Evolutionary conservation across 2,888 invertebrate genomes (phyloP).

Genomic region (Formica aserva): DNA sequence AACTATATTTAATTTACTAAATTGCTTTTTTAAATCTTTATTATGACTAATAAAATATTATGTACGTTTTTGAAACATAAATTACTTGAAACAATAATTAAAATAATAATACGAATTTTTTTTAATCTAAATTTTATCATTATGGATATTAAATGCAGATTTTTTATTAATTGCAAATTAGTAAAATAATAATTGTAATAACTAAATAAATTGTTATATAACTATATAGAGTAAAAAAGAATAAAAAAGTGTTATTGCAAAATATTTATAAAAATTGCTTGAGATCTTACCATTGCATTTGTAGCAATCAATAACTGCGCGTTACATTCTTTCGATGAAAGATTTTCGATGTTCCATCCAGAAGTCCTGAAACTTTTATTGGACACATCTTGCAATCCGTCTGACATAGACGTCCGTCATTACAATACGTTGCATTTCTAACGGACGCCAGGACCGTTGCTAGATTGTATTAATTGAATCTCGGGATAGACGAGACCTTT

Average conservation of each 20-base stretch:
- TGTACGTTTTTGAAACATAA: background rate
- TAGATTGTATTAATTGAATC: slow-evolving; percentile 44
- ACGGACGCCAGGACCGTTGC: background rate
- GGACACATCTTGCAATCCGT: slow-evolving; percentile 31
- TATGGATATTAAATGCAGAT: background rate
- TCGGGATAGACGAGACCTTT: slow-evolving; percentile 8
- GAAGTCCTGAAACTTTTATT: slow-evolving; percentile 44
- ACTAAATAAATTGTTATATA: background rate
- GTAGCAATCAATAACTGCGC: slow-evolving; percentile 22
- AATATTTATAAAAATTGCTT: slow-evolving; percentile 36
- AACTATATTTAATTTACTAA: background rate
- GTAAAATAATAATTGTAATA: slow-evolving; percentile 5
- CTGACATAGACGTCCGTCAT: slow-evolving; percentile 22
- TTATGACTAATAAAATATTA: background rate
- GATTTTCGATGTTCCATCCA: slow-evolving; percentile 29
- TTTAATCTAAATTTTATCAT: background rate
- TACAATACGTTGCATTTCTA: slow-evolving; percentile 20
- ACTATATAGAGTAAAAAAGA: background rate
- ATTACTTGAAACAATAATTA: background rate
- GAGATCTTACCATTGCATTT: background rate
- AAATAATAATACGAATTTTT: background rate
- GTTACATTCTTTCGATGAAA: slow-evolving; percentile 24
- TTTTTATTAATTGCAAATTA: slow-evolving; percentile 3
- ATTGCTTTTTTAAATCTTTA: background rate
- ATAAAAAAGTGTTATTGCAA: background rate